Conservation (phyloP, 2,797 vertebrate genomes). For the Poecilia gillii region DNA sequence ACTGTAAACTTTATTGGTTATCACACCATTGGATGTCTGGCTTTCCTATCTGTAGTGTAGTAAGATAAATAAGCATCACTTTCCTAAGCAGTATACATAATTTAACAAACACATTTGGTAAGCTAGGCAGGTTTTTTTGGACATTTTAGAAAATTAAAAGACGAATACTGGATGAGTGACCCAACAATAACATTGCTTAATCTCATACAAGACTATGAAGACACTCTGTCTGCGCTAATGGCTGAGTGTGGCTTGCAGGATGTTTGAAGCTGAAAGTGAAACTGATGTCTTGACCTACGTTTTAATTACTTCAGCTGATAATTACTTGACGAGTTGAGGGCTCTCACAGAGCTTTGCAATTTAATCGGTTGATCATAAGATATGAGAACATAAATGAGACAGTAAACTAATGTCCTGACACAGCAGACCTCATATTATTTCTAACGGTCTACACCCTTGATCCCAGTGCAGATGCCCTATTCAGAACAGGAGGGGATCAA, state of each 20-base stretch:
- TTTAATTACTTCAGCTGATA: neutral
- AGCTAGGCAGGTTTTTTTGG: neutral
- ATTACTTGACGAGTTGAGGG: neutral
- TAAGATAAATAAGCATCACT: neutral
- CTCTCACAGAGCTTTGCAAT: slow-evolving; percentile 1
- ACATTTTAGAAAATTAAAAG: neutral
- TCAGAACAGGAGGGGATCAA: neutral
- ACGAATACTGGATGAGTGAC: neutral
- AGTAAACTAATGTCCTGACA: neutral
- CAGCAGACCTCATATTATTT: neutral
- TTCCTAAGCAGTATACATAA: neutral
- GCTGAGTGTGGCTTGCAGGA: neutral
- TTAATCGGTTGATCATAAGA: neutral
- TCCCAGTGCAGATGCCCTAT: neutral
- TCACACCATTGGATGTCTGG: neutral
- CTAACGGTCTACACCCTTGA: neutral
- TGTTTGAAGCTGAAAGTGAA: neutral
- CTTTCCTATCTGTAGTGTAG: neutral
- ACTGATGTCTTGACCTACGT: neutral
- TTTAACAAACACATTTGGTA: neutral
- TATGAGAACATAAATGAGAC: neutral
- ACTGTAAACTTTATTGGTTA: slow-evolving; percentile 1
- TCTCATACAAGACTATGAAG: neutral
- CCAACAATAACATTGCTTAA: neutral
- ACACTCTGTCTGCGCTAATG: neutral